Evolutionary conservation across 2,113 vertebrate species (phyloP), one percentile per base, ranked within the genome.

Genomic region (Sula dactylatra): DNA sequence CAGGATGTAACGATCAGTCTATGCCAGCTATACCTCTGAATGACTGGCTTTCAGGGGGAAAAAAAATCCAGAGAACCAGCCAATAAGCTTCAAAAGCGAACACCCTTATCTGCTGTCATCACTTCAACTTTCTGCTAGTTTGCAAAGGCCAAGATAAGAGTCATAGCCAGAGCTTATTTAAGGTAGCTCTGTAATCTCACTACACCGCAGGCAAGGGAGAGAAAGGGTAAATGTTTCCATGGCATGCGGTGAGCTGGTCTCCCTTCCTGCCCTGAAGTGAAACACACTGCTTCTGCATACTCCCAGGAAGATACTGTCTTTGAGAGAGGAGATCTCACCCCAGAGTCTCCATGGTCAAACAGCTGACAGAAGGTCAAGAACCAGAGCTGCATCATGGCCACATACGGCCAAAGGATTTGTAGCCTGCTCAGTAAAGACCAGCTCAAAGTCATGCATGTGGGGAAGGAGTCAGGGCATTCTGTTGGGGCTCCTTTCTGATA

Each of bases 61-160:
- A 93, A 91, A 93, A 85, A n/a, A 56, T 69, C 40, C 70, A 69
- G 49, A 87, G 94, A 80, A 96, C 54, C 91, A 90, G 86, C 97
- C 97, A 98, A 96, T 97, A 86, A 95, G 93, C 88, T 97, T 96
- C 92, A 95, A 93, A 98, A 95, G 94, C 9, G 81, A 91, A 93
- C 84, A 96, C 58, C 81, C 97, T 98, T 97, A 98, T 98, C 97
- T 94, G 92, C 96, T 97, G 97, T 98, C 97, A 97, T 98, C 97
- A 91, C 95, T 95, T 98, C 94, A 97, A 96, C 97, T 95, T 97
- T 97, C 96, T 97, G 95, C 96, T 97, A 96, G 96, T 97, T 97
- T 96, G 93, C 94, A 96, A 97, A 97, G 83, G 91, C 89, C 80
- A 61, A 90, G 97, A 97, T 98, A 98, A 98, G 93, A 96, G 87